These are phyloP conservation scores for Ormyrus rosae DNA, from an alignment of 2,888 invertebrate genomes.

Conservation along the genomic window DNA sequence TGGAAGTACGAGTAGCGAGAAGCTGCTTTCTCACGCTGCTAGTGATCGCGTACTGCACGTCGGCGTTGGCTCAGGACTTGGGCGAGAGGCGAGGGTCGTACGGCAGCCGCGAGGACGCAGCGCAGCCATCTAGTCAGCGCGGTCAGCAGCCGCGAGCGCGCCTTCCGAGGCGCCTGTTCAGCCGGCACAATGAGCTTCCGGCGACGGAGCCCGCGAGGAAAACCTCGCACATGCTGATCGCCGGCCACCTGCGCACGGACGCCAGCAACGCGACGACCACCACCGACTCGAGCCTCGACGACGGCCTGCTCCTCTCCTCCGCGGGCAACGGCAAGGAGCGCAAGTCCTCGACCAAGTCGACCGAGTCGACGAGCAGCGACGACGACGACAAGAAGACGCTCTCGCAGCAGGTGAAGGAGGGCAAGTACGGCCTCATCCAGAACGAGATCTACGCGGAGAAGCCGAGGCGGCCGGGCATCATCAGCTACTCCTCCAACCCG, in stretches of 20 bases:
- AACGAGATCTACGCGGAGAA: slow-evolving; percentile 86
- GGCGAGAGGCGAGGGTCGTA: slow-evolving; percentile 28
- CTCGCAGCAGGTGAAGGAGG: slow-evolving; percentile 93
- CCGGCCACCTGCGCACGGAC: slow-evolving; percentile 80
- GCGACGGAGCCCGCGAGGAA: slow-evolving; percentile 27
- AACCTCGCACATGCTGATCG: slow-evolving; percentile 78
- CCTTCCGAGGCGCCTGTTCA: slow-evolving; percentile 24
- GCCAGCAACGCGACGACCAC: slow-evolving; percentile 4
- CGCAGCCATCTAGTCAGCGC: slow-evolving; percentile 59
- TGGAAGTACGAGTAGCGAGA: slow-evolving; percentile 58
- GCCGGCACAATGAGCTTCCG: slow-evolving; percentile 60
- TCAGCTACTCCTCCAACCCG: slow-evolving; percentile 88
- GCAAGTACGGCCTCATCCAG: slow-evolving; percentile 92
- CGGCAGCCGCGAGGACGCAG: not conserved
- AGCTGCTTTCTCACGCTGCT: slow-evolving; percentile 59
- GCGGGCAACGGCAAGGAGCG: slow-evolving; percentile 82
- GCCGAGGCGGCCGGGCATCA: slow-evolving; percentile 86
- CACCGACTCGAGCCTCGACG: slow-evolving; percentile 65
- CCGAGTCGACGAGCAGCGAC: slow-evolving; percentile 73
- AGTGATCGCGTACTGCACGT: slow-evolving; percentile 52
- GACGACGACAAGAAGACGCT: slow-evolving; percentile 90
- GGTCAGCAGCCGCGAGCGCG: slow-evolving; percentile 29
- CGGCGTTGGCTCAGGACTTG: slow-evolving; percentile 55
- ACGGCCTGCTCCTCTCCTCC: slow-evolving; percentile 83
- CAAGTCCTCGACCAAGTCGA: slow-evolving; percentile 70